Evolutionary conservation across 2,113 vertebrate genomes (phyloP), one percentile per base, ranked within the genome.

Genomic region (Empidonax traillii): DNA sequence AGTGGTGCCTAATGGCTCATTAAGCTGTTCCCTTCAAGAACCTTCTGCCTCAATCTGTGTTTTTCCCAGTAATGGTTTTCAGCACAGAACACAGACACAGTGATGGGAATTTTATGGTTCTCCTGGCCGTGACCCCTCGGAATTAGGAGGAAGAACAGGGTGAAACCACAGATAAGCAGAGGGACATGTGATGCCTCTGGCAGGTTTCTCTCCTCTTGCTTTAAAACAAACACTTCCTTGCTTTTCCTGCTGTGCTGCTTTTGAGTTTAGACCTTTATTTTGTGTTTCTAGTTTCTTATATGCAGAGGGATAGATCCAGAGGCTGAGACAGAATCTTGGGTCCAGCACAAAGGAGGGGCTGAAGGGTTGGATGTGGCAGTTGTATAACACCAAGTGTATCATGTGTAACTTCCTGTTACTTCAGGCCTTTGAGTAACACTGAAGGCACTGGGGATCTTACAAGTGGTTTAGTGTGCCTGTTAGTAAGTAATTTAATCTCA

Each of bases 21-120:
- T 47, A 35, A 91, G 43, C 59, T 87, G 69, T 80, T 95, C 66
- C 74, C 82, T 96, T 95, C 95, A 28, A 68, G 89, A 94, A 81
- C 88, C 76, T 94, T 87, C 94, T 93, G 65, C 10, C 62, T 78
- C 24, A 16, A 75, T 63, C 21, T 83, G 74, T 21, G 24, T 81
- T 73, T 76, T 62, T 66, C 46, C 85, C 85, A 53, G 62, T 7
- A 8, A 24, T 68, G 37, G 49, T 56, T 89, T 53, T 22, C 77
- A 58, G 87, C 71, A 27, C 23, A 20, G 44, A 85, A n/a, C 0
- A 6, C 10, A 30, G 62, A 14, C 58, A 21, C 52, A 0, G 2
- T 41, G 67, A 4, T 27, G 44, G 84, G 33, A 47, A 53, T 77
- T 73, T 55, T 66, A 17, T 3, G 13, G 35, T 8, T 78, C 89